phyloP scores from a whole-genome alignment of 2,797 vertebrate genomes.

The Clarias platycephalus region DNA sequence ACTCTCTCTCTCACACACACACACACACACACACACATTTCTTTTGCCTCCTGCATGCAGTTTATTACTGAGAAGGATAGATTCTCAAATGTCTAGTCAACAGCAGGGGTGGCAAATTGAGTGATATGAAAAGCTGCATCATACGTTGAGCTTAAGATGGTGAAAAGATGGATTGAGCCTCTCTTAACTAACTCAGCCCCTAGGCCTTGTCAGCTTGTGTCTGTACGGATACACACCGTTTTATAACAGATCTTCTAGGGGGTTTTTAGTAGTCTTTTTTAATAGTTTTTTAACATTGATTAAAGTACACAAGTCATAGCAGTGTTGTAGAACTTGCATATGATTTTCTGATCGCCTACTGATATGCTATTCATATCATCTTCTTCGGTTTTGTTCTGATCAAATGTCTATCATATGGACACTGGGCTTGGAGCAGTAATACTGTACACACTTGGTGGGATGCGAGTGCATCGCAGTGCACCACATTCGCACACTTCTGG shows the following conservation, averaged over 20 bases:
- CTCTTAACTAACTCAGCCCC: conserved; percentile 32
- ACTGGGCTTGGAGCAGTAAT: background rate
- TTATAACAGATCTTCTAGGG: background rate
- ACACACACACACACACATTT: conserved; percentile 15
- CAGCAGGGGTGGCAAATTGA: conserved; percentile 52
- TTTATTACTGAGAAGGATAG: conserved; percentile 64
- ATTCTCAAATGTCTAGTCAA: conserved; percentile 56
- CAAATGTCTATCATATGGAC: background rate
- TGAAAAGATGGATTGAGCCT: conserved; percentile 44
- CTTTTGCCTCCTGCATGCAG: conserved; percentile 53
- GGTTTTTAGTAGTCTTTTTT: background rate
- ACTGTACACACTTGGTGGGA: background rate
- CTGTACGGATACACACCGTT: background rate
- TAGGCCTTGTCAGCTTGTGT: conserved; percentile 8
- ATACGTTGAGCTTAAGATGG: conserved; percentile 48
- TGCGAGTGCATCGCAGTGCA: background rate
- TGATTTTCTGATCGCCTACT: background rate
- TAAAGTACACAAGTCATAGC: background rate
- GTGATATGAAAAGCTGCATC: conserved; percentile 49
- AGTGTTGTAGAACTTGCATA: background rate
- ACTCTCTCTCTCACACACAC: conserved; percentile 50
- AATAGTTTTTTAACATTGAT: background rate
- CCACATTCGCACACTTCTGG: background rate
- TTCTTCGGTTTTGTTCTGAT: background rate
- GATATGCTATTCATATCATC: background rate